Conservation (phyloP, 1,140 invertebrate species). For the Bicyclus anynana region DNA sequence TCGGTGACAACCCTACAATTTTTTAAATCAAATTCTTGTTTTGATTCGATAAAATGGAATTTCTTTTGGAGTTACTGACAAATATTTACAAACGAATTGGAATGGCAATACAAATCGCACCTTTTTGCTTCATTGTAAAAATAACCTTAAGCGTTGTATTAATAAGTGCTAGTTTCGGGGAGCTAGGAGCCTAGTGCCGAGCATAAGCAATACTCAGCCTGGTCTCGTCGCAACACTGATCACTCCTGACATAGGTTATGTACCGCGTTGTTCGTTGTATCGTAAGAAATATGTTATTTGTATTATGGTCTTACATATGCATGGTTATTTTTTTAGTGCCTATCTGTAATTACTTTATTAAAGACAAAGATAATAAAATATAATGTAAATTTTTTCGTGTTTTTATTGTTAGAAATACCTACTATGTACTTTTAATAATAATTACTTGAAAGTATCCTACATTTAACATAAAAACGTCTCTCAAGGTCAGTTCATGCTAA, state of each 20-base stretch:
- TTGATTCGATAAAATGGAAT: too few relatives aligned
- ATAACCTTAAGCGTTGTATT: neutral
- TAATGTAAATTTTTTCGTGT: constrained; percentile 57
- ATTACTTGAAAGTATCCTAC: too few relatives aligned
- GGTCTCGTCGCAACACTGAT: constrained; percentile 1
- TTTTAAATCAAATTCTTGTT: too few relatives aligned
- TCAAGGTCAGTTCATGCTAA: too few relatives aligned
- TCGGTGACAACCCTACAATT: too few relatives aligned
- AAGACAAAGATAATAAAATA: constrained; percentile 76
- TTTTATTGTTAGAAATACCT: constrained; percentile 3
- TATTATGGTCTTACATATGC: constrained; percentile 71
- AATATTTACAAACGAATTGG: neutral
- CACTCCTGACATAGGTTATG: neutral
- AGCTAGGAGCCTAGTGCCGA: neutral
- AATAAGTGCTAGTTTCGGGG: neutral
- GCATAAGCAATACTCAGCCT: constrained; percentile 3
- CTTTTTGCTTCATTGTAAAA: neutral
- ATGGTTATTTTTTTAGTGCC: constrained; percentile 76
- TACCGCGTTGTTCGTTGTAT: constrained; percentile 56
- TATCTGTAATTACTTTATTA: constrained; percentile 76
- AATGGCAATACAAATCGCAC: neutral
- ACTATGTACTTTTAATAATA: too few relatives aligned
- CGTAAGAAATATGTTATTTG: constrained; percentile 61
- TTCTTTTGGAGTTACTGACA: constrained; percentile 1
- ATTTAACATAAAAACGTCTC: too few relatives aligned